Base-by-base conservation (phyloP, 2,888 invertebrate species). In the Lysandra coridon region DNA sequence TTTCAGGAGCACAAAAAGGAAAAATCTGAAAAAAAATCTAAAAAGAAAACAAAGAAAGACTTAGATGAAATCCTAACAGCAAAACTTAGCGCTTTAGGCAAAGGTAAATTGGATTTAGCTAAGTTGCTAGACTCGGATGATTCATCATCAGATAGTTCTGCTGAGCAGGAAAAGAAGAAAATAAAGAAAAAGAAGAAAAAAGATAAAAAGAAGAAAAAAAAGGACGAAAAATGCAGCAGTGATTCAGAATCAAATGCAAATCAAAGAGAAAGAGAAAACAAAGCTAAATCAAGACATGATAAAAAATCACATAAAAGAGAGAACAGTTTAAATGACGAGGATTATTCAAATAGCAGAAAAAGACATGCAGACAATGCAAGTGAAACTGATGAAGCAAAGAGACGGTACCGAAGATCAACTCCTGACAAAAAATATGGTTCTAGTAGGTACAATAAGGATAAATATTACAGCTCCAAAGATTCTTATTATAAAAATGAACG, bases 41-140 rank as follows among this genome's bases (percentile, higher is more conserved):
- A 81, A 17, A 89, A 90, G 83, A 91, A 91, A 81, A 94, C 92
- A 82, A 91, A 90, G 79, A 92, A 92, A 80, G 95, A 96, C 85
- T 90, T 98, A 30, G 97, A 97, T 88, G 95, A 95, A 82, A 95
- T 97, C 84, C 91, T 98, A 79, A 96, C 97, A 83, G 96, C 96
- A 82, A 97, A 97, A 87, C 96, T 96, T 81, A 96, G 95, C 86
- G 96, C 96, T 82, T 89, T 97, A 86, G 95, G 95, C 81, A 95
- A 90, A 73, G 87, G 90, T 44, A 91, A 91, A 80, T 83, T 93
- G 73, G 87, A 93, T 83, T 83, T 94, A 80, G 90, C 89, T 75
- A 88, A 90, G 80, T 86, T 94, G 80, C 85, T 94, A 1, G 90
- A 89, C 57, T 90, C 91, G 75, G 90, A 90, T 81, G 85, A 85